phyloP scores from a whole-genome alignment of 2,113 vertebrate genomes.

The Pelodiscus sinensis region DNA sequence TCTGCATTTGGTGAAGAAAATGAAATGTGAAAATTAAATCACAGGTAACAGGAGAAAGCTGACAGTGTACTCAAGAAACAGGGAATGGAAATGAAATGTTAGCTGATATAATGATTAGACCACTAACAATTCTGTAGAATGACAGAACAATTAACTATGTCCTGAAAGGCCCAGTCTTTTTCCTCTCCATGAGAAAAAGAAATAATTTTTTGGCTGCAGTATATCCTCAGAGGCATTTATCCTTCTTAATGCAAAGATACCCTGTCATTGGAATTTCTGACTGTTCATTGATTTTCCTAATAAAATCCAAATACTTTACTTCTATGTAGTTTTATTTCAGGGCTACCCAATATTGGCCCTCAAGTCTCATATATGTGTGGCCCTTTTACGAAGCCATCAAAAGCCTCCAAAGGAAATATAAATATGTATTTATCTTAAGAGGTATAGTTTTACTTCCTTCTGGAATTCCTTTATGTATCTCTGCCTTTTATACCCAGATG shows the following conservation, averaged over 20 bases:
- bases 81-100: background rate
- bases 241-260: background rate
- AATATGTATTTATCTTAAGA: background rate
- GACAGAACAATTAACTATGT: background rate
- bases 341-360: background rate
- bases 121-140: background rate
- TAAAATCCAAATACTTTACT: background rate
- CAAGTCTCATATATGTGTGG: background rate
- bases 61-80: background rate
- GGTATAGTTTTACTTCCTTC: background rate
- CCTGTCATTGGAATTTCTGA: background rate
- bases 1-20: background rate
- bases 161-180: background rate
- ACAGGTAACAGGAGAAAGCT: background rate
- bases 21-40: constrained; percentile 14
- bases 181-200: background rate
- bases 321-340: background rate
- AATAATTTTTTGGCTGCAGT: background rate
- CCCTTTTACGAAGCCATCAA: background rate
- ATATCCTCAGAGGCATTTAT: background rate
- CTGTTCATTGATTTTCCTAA: background rate
- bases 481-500: background rate
- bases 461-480: background rate
- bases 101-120: background rate
- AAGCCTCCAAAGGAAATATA: background rate